Conservation (phyloP, 2,797 vertebrate genomes). For the Scomberomorus guttatus region DNA sequence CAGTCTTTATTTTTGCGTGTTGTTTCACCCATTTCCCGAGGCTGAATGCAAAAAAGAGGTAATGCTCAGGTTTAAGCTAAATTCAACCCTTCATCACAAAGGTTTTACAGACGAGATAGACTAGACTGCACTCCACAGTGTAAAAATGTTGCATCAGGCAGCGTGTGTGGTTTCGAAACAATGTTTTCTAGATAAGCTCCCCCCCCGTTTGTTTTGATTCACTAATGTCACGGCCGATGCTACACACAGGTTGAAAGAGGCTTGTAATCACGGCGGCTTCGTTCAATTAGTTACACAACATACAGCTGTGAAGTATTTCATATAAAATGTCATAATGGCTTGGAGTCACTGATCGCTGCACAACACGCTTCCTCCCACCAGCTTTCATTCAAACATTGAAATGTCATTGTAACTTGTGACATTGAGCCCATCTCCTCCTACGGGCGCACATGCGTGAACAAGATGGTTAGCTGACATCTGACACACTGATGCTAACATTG, state of each 20-base stretch:
- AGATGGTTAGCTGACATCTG: background rate
- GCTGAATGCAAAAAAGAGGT: too few species aligned
- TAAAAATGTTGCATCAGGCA: slow-evolving; percentile 7
- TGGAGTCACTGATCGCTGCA: too few species aligned
- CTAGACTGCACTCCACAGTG: background rate
- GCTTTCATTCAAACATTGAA: slow-evolving; percentile 33
- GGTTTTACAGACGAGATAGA: background rate
- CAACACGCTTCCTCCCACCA: background rate
- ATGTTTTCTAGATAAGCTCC: background rate
- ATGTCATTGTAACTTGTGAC: slow-evolving; percentile 62
- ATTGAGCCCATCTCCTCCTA: slow-evolving; percentile 31
- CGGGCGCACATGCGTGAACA: slow-evolving; percentile 1
- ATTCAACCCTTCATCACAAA: too few species aligned
- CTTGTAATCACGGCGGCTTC: background rate
- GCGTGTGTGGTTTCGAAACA: background rate
- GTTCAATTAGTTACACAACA: background rate
- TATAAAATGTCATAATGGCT: background rate
- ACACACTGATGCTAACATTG: background rate
- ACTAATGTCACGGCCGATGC: background rate
- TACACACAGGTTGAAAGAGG: background rate
- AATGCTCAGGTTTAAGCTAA: background rate
- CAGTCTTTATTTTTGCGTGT: background rate
- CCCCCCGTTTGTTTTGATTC: slow-evolving; percentile 36
- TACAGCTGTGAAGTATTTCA: background rate
- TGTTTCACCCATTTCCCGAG: background rate